phyloP scores from a whole-genome alignment of 2,888 invertebrate genomes.

The Rotaria sp. region DNA sequence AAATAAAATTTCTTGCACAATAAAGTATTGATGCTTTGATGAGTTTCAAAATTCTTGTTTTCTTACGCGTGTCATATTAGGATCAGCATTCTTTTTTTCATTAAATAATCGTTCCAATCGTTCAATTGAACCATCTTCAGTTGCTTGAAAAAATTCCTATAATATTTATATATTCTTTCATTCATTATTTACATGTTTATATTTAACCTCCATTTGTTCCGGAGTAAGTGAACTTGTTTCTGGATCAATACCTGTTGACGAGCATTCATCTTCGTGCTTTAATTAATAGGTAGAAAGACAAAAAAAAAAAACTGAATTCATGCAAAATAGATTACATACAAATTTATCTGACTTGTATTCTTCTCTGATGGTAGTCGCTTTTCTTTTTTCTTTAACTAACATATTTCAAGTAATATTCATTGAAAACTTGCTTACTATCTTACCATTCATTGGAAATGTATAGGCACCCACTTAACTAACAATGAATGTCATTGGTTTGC shows the following conservation, averaged over 20 bases:
- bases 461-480: no score
- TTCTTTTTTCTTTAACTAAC: background rate
- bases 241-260: no score
- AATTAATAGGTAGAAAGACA: background rate
- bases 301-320: background rate
- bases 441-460: no score
- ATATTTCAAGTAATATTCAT: no score
- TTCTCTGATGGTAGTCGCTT: background rate
- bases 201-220: background rate
- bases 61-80: constrained; percentile 49
- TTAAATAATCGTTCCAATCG: constrained; percentile 46
- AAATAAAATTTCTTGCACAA: no score
- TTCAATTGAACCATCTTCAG: constrained; percentile 47
- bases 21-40: no score
- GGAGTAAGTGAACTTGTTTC: no score
- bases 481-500: no score
- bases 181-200: background rate
- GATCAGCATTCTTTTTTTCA: constrained; percentile 47
- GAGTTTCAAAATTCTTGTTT: no score
- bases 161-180: background rate
- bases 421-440: no score
- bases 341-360: background rate
- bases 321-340: background rate
- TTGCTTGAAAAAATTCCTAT: constrained; percentile 45
- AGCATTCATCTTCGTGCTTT: background rate